phyloP scores from a whole-genome alignment of 1,140 invertebrate species.

The Calosoma granatense region DNA sequence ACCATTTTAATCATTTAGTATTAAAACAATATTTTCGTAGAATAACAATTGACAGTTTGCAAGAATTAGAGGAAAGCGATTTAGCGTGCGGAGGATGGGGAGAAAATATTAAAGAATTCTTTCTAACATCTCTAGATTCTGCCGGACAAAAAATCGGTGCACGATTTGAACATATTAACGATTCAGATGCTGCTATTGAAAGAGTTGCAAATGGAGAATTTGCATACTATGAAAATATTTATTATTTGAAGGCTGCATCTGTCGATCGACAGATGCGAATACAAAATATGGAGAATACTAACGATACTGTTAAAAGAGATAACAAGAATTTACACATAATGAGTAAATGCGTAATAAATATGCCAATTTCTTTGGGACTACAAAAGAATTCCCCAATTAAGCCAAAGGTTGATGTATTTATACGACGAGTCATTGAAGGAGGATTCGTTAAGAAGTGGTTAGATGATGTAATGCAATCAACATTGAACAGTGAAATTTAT shows the following conservation, averaged over 20 bases:
- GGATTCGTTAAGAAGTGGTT: slow-evolving; percentile 72
- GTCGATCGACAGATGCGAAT: slow-evolving; percentile 41
- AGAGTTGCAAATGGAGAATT: slow-evolving; percentile 56
- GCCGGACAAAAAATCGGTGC: slow-evolving; percentile 51
- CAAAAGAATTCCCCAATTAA: slow-evolving; percentile 74
- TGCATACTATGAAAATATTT: slow-evolving; percentile 71
- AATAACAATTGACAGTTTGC: slow-evolving; percentile 64
- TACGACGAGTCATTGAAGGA: slow-evolving; percentile 56
- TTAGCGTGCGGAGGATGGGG: slow-evolving; percentile 58
- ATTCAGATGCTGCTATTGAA: slow-evolving; percentile 46
- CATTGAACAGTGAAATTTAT: slow-evolving; percentile 31
- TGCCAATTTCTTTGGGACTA: slow-evolving; percentile 60
- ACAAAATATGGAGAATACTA: slow-evolving; percentile 16
- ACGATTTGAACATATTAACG: slow-evolving; percentile 49
- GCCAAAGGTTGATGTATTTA: slow-evolving; percentile 51
- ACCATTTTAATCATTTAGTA: slow-evolving; percentile 14
- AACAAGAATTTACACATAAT: slow-evolving; percentile 65
- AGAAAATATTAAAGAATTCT: slow-evolving; percentile 55
- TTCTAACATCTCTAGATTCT: slow-evolving; percentile 53
- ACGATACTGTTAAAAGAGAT: slow-evolving; percentile 14
- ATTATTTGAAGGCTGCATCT: slow-evolving; percentile 53
- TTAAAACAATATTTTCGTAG: slow-evolving; percentile 32
- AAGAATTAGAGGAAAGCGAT: slow-evolving; percentile 51
- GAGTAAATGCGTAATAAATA: slow-evolving; percentile 65
- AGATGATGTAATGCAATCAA: slow-evolving; percentile 53